Base-by-base conservation (phyloP, 2,797 vertebrate species). In the Takifugu rubripes region DNA sequence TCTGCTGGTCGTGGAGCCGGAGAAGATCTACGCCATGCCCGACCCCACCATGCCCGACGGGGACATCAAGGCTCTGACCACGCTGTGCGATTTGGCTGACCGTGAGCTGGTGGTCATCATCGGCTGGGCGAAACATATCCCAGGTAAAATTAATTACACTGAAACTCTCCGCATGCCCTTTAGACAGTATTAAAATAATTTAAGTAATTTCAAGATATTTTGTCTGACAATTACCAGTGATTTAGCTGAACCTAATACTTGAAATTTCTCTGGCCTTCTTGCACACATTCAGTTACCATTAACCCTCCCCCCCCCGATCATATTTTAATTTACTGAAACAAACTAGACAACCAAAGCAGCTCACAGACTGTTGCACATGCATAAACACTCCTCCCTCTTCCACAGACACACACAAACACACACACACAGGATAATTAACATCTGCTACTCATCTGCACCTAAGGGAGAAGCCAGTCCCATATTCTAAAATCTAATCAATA, bases 71-170 rank as follows among this genome's bases (percentile, higher is more conserved):
- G 94, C 95, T 7, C 90, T 98, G 83, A 98, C 96, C 85, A 98
- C 94, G 0, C 92, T 99, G 72, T 98, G 96, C 75, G 96, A 99
- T 86, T 89, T 99, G 85, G 95, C 95, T 16, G 96, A 98, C 91
- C 92, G 96, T 8, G 96, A 99, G 74, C 91, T 99, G 40, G 96
- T 98, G 78, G 94, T 98, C 88, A 98, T 96, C 88, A 98, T 99
- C 61, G 94, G 96, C 83, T 99, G 97, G 97, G 97, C 97, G 72
- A 99, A 99, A 85, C 94, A 99, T 87, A 98, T 99, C 89, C 97
- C 97, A 92, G 97, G 97, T 98, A 90, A 87, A 79, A 25, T 14
- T 12, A 49, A 14, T 15, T 3, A 12, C 10, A 17, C 12, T 1
- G 3, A 62, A 47, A 27, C 52, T 40, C 36, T 40, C 36, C 14